Conservation (phyloP, 2,888 invertebrate genomes). For the Elysia crispata region DNA sequence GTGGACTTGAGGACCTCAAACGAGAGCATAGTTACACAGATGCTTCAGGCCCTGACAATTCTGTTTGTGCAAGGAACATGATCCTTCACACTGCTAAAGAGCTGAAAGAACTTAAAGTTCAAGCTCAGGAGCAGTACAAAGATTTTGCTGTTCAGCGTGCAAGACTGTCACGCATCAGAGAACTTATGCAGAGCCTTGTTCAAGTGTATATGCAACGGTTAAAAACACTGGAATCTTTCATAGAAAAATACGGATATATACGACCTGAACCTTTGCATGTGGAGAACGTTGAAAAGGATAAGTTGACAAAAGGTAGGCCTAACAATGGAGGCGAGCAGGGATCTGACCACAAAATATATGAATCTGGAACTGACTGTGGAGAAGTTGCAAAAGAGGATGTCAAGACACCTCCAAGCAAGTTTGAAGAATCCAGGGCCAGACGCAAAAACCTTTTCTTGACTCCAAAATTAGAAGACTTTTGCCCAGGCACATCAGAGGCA, state of each 20-base stretch:
- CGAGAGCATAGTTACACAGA: background rate
- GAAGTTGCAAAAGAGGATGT: background rate
- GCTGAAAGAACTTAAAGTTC: background rate
- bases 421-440: background rate
- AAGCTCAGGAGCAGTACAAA: background rate
- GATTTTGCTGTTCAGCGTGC: constrained; percentile 21
- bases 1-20: constrained; percentile 14
- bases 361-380: background rate
- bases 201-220: constrained; percentile 9
- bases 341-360: background rate
- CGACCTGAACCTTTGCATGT: background rate
- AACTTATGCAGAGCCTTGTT: constrained; percentile 20
- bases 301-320: background rate
- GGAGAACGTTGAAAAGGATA: background rate
- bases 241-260: constrained; percentile 42
- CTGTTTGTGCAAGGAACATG: constrained; percentile 4
- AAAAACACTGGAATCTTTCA: constrained; percentile 23
- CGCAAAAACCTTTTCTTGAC: background rate
- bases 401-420: background rate
- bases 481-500: constrained; percentile 13
- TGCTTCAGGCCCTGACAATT: background rate
- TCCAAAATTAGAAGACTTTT: constrained; percentile 33
- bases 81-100: constrained; percentile 35
- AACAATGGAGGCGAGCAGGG: background rate
- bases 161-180: background rate